Percentiles rank a stretch among this genome's conserved stretches.
Conservation (phyloP, 2,113 vertebrate genomes). For the Salminus brasiliensis region DNA sequence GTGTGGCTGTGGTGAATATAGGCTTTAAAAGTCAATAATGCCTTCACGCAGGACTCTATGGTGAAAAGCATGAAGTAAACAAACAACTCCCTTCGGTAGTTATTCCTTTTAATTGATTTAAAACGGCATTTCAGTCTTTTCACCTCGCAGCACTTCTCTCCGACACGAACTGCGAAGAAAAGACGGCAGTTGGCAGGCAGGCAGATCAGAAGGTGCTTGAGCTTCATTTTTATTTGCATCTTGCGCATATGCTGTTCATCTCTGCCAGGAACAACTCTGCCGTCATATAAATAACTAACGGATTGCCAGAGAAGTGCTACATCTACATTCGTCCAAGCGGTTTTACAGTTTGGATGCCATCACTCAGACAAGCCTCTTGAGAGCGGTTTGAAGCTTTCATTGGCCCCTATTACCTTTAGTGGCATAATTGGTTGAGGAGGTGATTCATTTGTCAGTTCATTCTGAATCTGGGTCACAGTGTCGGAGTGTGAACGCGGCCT, state of each 20-base stretch:
- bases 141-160: slow-evolving; percentile 16
- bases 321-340: neutral
- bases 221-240: neutral
- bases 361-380: neutral
- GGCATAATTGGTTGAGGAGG: neutral
- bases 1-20: too few species aligned
- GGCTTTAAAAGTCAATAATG: too few species aligned
- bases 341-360: neutral
- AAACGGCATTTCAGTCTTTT: too few species aligned
- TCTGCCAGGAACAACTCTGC: neutral
- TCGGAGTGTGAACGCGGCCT: neutral
- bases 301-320: neutral
- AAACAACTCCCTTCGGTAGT: too few species aligned
- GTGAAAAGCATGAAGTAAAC: too few species aligned
- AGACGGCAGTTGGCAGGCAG: neutral
- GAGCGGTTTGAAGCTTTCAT: neutral
- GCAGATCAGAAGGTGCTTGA: slow-evolving; percentile 19
- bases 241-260: neutral
- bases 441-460: neutral
- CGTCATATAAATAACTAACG: neutral
- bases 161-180: neutral
- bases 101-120: too few species aligned
- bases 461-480: slow-evolving; percentile 5
- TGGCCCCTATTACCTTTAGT: neutral
- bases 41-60: too few species aligned